A percentile compares a stretch with the other conserved stretches of the same genome.
These are phyloP conservation scores for Dasyprocta punctata DNA, from an alignment of 2,113 vertebrate genomes.

Conservation along the genomic window DNA sequence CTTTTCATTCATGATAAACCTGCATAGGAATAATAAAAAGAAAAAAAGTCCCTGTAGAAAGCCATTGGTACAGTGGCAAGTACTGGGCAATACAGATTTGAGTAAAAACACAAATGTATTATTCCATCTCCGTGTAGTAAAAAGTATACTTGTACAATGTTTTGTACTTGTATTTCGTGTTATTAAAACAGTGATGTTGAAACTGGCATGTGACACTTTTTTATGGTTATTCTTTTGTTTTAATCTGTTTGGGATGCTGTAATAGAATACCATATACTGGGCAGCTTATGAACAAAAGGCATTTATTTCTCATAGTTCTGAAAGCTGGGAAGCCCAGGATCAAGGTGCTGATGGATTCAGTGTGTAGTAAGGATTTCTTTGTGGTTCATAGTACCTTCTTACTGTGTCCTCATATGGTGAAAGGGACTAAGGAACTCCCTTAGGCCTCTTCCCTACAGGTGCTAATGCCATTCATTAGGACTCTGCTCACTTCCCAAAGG, in stretches of 20 bases:
- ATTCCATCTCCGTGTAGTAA: conserved; percentile 82
- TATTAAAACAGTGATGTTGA: conserved; percentile 86
- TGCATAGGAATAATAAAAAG: background rate
- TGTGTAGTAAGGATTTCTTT: background rate
- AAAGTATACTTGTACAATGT: conserved; percentile 84
- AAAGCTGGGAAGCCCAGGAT: background rate
- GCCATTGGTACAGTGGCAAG: background rate
- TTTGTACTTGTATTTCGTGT: conserved; percentile 89
- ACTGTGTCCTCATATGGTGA: background rate
- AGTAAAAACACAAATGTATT: conserved; percentile 78
- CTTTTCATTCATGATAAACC: conserved; percentile 59
- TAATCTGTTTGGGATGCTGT: background rate
- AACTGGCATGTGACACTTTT: conserved; percentile 75
- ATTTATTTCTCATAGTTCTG: background rate
- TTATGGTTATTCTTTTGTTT: conserved; percentile 62
- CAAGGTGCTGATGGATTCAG: background rate
- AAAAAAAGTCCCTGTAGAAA: background rate
- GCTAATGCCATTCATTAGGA: background rate
- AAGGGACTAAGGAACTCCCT: background rate
- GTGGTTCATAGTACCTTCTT: background rate
- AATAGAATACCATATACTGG: background rate
- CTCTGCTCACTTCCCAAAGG: background rate
- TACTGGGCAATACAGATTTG: conserved; percentile 13
- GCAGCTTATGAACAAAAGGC: background rate
- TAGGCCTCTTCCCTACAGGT: background rate